Evolutionary conservation across 2,113 vertebrate species (phyloP).

Genomic region (Charina bottae): DNA sequence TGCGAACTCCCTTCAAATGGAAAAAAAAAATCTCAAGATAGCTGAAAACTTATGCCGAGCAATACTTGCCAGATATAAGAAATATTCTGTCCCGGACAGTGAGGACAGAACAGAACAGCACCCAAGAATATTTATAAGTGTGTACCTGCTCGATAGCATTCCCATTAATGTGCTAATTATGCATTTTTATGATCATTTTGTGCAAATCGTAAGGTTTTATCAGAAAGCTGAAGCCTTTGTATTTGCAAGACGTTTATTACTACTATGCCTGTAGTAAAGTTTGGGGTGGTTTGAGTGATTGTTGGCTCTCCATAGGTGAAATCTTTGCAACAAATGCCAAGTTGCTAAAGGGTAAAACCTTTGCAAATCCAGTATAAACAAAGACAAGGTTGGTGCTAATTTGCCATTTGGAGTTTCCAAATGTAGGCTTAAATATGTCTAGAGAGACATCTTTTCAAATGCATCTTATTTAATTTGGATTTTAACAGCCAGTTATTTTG

Average conservation of each 20-base stretch:
- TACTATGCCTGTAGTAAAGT: slow-evolving; percentile 49
- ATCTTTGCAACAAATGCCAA: slow-evolving; percentile 69
- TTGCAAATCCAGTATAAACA: slow-evolving; percentile 74
- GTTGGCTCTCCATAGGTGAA: slow-evolving; percentile 65
- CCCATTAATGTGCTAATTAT: background rate
- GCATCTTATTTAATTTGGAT: slow-evolving; percentile 74
- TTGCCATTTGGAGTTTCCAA: slow-evolving; percentile 61
- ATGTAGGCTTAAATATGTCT: slow-evolving; percentile 56
- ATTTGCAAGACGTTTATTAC: background rate
- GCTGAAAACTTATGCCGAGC: background rate
- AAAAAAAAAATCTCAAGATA: too few species aligned
- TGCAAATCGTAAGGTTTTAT: background rate
- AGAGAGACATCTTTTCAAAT: slow-evolving; percentile 64
- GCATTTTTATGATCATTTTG: background rate
- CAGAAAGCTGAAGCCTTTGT: background rate
- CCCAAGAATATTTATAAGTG: background rate
- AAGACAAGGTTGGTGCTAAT: slow-evolving; percentile 56
- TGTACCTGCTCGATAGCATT: background rate
- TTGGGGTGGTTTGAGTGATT: slow-evolving; percentile 52
- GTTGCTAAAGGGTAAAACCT: slow-evolving; percentile 60
- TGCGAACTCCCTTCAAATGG: too few species aligned
- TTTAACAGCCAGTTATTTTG: slow-evolving; percentile 60
- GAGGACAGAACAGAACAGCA: background rate
- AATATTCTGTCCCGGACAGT: background rate
- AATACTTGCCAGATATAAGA: background rate